Evolutionary conservation across 2,888 invertebrate genomes (phyloP), one percentile per base, ranked within the genome.

Genomic region (Heliconius ismenius): DNA sequence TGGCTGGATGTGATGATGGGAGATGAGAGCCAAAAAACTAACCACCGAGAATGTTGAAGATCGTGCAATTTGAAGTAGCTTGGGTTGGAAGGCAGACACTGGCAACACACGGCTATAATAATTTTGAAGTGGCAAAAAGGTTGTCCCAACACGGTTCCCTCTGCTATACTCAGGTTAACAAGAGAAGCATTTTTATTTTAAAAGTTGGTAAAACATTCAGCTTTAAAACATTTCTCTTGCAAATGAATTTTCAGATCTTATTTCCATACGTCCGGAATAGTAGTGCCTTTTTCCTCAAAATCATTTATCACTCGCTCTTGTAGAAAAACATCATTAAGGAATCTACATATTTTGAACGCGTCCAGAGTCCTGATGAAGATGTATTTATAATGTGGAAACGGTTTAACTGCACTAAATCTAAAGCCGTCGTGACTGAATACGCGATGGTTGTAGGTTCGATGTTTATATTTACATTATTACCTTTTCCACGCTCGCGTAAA

Each of bases 301-400:
- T 64, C 72, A 79, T 79, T 79, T 77, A 75, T 79, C 79, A 79
- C 69, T 32, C 78, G 78, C 49, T 75, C 63, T 75, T 15, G 75
- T 79, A 73, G 75, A 77, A 77, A 79, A 79, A 79, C 79, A 79
- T 79, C 77, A 77, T 79, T 77, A 79, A 76, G 72, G 58, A 79
- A 79, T 77, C 77, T 79, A 77, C 79, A 77, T 79, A 79, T 73
- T 77, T 63, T 64, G 32, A 63, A 75, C 75, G 64, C 65, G n/a
- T 58, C 73, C 76, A 32, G 76, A 73, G 58, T 73, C 58, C 60
- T 28, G 65, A 77, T 77, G 68, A 79, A 76, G 75, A 76, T 65
- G 64, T 79, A 58, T 62, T 58, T 73, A 62, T 36, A 39, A 26
- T 15, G 36, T 26, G 36, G 32, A 7, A 39, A 39, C 21, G n/a